These are phyloP conservation scores for Rhea americana DNA, from an alignment of 2,113 vertebrate species.

Conservation along the genomic window DNA sequence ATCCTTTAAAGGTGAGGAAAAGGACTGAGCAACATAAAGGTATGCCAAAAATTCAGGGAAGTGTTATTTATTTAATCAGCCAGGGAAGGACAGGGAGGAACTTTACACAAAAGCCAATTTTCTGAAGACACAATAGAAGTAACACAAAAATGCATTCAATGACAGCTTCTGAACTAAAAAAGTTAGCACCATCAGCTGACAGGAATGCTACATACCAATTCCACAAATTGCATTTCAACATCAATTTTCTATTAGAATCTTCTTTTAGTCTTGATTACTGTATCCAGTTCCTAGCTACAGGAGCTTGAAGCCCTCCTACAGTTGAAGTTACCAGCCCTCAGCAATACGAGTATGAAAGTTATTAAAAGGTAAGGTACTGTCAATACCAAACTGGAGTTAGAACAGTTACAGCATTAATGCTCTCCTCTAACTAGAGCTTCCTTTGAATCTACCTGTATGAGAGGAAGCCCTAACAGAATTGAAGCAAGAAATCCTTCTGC, in stretches of 20 bases:
- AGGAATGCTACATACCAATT: background rate
- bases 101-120: background rate
- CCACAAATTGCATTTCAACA: background rate
- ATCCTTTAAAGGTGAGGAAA: background rate
- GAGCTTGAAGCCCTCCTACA: background rate
- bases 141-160: background rate
- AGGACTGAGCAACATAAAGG: constrained; percentile 3
- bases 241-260: background rate
- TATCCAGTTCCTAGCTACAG: no score
- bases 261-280: background rate
- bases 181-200: background rate
- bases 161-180: background rate
- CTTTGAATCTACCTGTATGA: background rate
- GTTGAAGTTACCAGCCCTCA: background rate
- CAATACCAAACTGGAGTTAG: background rate
- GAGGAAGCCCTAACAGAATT: background rate
- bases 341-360: background rate
- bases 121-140: background rate
- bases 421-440: no score
- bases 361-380: background rate
- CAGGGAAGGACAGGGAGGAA: background rate
- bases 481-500: background rate
- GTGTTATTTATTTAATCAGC: background rate
- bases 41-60: constrained; percentile 41
- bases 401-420: no score